Base-by-base conservation (phyloP, 2,113 vertebrate genomes). In the Callionymus lyra region DNA sequence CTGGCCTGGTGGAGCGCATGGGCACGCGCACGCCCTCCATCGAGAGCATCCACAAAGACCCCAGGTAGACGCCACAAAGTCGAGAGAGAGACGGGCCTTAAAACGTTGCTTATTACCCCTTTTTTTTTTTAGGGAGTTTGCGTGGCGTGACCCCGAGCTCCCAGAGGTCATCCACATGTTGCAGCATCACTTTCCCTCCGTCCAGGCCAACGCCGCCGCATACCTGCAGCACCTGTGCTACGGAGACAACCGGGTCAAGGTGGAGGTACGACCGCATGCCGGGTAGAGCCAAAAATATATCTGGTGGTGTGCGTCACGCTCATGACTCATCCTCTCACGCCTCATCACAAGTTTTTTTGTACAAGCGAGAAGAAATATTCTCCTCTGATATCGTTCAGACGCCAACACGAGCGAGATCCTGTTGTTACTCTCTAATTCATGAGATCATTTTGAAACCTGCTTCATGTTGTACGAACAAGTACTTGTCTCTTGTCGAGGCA, bases 161-260 rank as follows among this genome's bases (percentile, higher is more conserved):
- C 89, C 89, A 0, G 95, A 99, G 57, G 95, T 99, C 35, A 86
- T 87, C 62, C 83, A 83, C 70, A 87, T 87, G 85, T 70, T 86
- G 57, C 84, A 85, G 79, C 85, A 86, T 45, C 83, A 85, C 67
- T 97, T 98, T 69, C 94, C 95, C 0, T 99, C 95, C 0, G 95
- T 98, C 12, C 95, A 98, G 70, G 92, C 92, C 55, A 99, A 99
- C 0, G 95, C 95, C 0, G 94, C 95, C 0, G 95, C 95, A 51
- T 99, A 97, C 45, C 69, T 99, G 69, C 95, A 99, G 85, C 95
- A 99, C 74, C 77, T 98, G 60, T 99, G 94, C 79, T 98, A 97
- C 85, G 91, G 94, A 1, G 94, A 99, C 70, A 95, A 95, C 85
- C 82, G 90, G 67, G 85, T 94, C 17, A 99, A 99, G 62, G 83